phyloP scores from a whole-genome alignment of 53 echinoderm and acorn worm species.

The Astropecten irregularis region DNA sequence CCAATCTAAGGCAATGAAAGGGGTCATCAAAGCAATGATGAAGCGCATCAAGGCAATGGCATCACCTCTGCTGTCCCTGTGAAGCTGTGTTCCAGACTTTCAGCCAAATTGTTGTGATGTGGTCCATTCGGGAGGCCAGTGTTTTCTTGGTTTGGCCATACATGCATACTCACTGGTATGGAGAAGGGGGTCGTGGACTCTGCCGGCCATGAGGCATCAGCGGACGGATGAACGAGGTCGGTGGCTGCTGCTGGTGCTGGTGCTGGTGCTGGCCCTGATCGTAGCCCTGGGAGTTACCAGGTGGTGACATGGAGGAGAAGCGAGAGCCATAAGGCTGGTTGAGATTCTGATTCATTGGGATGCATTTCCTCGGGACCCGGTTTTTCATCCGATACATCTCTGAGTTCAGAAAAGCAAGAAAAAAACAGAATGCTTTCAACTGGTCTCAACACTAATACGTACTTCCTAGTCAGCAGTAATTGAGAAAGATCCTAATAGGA shows the following conservation, averaged over 20 bases:
- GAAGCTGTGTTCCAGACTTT: no score
- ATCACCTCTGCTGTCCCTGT: no score
- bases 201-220: conserved; percentile 33
- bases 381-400: conserved; percentile 23
- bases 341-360: conserved; percentile 5
- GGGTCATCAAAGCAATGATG: no score
- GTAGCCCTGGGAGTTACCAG: conserved; percentile 34
- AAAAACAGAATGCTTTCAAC: no score
- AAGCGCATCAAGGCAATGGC: no score
- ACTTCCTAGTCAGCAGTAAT: no score
- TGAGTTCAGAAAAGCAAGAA: background rate
- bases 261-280: conserved; percentile 2
- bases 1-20: no score
- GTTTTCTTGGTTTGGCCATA: no score
- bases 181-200: conserved; percentile 26
- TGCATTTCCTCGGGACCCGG: conserved; percentile 6
- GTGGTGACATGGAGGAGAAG: conserved; percentile 3
- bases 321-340: conserved; percentile 4
- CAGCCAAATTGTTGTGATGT: no score
- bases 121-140: no score
- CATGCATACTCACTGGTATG: conserved; percentile 51
- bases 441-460: no score
- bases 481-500: no score
- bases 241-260: conserved; percentile 28
- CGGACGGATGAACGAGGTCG: conserved; percentile 12